phyloP scores from a whole-genome alignment of 2,113 vertebrate species.

The Callopanchax toddi region DNA sequence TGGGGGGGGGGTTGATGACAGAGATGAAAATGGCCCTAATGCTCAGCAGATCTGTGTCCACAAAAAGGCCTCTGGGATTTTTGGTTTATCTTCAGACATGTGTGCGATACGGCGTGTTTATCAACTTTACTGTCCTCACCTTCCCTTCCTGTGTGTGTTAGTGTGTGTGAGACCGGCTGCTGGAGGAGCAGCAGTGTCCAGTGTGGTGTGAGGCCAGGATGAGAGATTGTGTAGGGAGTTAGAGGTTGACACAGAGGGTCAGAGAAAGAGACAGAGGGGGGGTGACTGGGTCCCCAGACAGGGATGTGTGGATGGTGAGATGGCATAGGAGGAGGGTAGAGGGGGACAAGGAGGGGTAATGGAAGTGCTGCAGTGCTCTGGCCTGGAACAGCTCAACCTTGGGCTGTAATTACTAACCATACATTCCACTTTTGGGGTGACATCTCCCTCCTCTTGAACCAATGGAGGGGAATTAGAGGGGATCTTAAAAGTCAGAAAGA shows the following conservation, averaged over 20 bases:
- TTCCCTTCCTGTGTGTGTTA: conserved; percentile 8
- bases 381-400: conserved; percentile 78
- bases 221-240: conserved; percentile 78
- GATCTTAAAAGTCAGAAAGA: conserved; percentile 66
- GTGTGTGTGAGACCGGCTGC: conserved; percentile 23
- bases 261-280: conserved; percentile 29
- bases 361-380: conserved; percentile 73
- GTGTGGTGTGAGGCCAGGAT: conserved; percentile 59
- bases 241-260: conserved; percentile 73
- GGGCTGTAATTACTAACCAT: conserved; percentile 83
- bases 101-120: conserved; percentile 29
- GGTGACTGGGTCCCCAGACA: conserved; percentile 28
- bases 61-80: conserved; percentile 20
- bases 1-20: conserved; percentile 52
- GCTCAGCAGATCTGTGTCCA: conserved; percentile 43
- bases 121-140: conserved; percentile 42
- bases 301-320: conserved; percentile 47
- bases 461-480: conserved; percentile 78
- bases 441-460: conserved; percentile 76
- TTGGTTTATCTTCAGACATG: conserved; percentile 39
- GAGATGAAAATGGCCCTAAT: conserved; percentile 63
- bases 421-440: conserved; percentile 85
- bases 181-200: conserved; percentile 56
- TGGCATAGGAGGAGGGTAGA: conserved; percentile 29
- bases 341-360: conserved; percentile 65